Evolutionary conservation across 2,113 vertebrate species (phyloP).

Genomic region (Geococcyx californianus): DNA sequence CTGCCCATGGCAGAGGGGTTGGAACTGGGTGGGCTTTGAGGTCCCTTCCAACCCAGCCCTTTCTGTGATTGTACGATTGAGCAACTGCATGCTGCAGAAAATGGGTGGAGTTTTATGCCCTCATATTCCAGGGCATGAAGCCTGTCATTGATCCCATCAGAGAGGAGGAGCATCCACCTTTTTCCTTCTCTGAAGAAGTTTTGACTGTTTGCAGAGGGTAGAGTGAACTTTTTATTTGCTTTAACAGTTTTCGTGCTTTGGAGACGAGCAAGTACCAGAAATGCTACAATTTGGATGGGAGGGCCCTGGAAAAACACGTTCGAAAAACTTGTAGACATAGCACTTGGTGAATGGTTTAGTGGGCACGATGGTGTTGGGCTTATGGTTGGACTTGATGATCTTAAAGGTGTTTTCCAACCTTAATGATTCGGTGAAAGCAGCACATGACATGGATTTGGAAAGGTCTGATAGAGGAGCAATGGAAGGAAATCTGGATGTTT

Average conservation of each 20-base stretch:
- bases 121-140: background rate
- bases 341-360: no score
- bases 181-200: background rate
- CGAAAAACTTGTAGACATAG: no score
- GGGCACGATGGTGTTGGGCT: no score
- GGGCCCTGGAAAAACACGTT: background rate
- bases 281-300: background rate
- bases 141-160: background rate
- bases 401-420: no score
- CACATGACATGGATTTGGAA: background rate
- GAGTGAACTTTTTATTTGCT: background rate
- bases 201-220: background rate
- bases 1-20: no score
- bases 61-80: no score
- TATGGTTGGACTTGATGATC: no score
- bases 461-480: background rate
- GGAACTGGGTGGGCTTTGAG: no score
- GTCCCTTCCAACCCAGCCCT: no score
- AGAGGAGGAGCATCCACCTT: background rate
- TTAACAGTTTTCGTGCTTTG: background rate
- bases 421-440: background rate
- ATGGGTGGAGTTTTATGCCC: background rate
- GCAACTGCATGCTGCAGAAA: fast-evolving
- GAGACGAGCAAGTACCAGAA: background rate
- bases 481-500: background rate